Evolutionary conservation across 2,888 invertebrate species (phyloP), one percentile per base, ranked within the genome.

Genomic region (Portevinia maculata): DNA sequence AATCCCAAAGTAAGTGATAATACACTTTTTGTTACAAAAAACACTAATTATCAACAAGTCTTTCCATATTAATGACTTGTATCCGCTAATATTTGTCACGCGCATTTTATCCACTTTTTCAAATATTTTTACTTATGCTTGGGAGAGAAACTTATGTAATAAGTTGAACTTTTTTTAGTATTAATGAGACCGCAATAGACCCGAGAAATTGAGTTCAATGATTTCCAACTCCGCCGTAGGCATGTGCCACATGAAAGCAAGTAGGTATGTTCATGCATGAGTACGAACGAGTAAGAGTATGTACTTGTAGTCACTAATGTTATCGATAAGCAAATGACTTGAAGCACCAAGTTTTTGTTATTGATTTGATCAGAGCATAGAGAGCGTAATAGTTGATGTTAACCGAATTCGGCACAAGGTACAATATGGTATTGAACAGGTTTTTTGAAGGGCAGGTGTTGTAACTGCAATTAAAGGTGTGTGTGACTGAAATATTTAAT

Each of bases 261-360:
- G 2, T 9, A 8, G 7, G 2, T 8, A 32, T 6, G 8, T 32
- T n/a, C n/a, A 32, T 9, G 7, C 32, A 9, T 32, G 6, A 0
- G 32, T 32, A 4, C 24, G 24, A 24, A 24, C 2, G 24, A 24
- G 24, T 24, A 24, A 24, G 24, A 24, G 24, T 24, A 24, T 3
- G 24, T 24, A 9, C 9, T 32, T 9, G 32, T 4, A 9, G 39
- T 24, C 34, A 48, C 46, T 62, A 30, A 60, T 60, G 44, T 46
- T 21, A 60, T 19, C 32, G 19, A 60, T 48, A 37, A 62, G 34
- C 48, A 46, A 62, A 62, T 48, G 46, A 32, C 60, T 46, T 60
- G 19, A 3, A 32, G 60, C 19, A 30, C 13, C 13, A 9, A 19
- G 19, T 46, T 60, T 30, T 24, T 19, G 30, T 13, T 34, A 32